phyloP scores from a whole-genome alignment of 2,113 vertebrate species.

The Gulo gulo region DNA sequence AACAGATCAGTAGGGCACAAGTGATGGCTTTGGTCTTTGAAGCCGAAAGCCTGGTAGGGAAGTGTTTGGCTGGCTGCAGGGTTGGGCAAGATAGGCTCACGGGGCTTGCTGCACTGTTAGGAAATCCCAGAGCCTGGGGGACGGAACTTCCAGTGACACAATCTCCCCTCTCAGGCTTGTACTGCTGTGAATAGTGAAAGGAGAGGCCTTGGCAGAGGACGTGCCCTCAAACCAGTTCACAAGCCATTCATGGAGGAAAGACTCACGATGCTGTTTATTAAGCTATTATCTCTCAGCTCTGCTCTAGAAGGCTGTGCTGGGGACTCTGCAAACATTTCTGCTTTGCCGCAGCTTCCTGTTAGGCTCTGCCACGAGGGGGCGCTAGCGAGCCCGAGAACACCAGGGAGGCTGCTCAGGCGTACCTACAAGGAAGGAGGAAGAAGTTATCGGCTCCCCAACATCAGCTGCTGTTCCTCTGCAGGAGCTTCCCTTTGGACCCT shows the following conservation, averaged over 20 bases:
- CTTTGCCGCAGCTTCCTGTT: background rate
- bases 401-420: background rate
- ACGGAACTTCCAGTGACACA: conserved; percentile 28
- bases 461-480: background rate
- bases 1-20: background rate
- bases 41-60: background rate
- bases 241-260: background rate
- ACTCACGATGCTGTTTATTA: background rate
- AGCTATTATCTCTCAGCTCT: background rate
- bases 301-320: background rate
- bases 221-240: background rate
- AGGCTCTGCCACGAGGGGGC: background rate
- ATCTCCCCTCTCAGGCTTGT: background rate
- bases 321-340: background rate
- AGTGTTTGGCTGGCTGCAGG: background rate
- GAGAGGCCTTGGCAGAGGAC: background rate
- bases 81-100: background rate
- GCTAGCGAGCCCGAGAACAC: background rate
- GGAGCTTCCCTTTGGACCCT: background rate
- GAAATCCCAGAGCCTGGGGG: conserved; percentile 22
- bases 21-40: background rate
- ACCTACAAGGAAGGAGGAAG: background rate
- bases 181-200: background rate
- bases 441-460: background rate
- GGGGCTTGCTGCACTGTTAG: background rate